phyloP scores from a whole-genome alignment of 2,888 invertebrate genomes.

The Xestia xanthographa region DNA sequence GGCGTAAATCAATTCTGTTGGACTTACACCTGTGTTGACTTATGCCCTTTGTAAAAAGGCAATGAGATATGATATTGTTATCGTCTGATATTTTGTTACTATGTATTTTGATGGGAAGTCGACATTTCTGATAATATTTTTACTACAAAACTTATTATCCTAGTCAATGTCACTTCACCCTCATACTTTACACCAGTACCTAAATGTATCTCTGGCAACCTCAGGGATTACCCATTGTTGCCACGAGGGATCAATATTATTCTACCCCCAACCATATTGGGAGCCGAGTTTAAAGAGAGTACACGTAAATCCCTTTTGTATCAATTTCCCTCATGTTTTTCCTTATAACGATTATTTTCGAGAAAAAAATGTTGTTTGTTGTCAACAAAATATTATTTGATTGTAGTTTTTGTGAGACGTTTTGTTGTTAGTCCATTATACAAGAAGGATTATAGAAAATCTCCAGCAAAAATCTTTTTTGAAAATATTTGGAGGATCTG shows the following conservation, averaged over 20 bases:
- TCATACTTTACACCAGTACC: constrained; percentile 11
- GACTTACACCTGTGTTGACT: neutral
- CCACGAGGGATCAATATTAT: constrained; percentile 58
- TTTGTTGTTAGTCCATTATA: constrained; percentile 27
- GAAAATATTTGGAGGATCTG: constrained; percentile 4
- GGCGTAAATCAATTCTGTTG: neutral
- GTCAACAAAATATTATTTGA: constrained; percentile 39
- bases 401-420: constrained; percentile 33
- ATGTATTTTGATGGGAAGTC: neutral
- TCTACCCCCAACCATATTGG: constrained; percentile 38
- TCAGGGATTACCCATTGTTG: constrained; percentile 49
- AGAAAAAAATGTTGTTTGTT: constrained; percentile 31
- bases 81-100: neutral
- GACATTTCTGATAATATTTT: neutral
- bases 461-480: neutral
- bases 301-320: constrained; percentile 58
- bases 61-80: neutral
- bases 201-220: constrained; percentile 33
- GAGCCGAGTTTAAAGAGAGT: constrained; percentile 52
- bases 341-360: constrained; percentile 36
- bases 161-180: constrained; percentile 1
- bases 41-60: neutral
- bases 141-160: neutral
- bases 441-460: constrained; percentile 5
- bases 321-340: constrained; percentile 43